phyloP scores from a whole-genome alignment of 2,797 vertebrate genomes.

The Alca torda region DNA sequence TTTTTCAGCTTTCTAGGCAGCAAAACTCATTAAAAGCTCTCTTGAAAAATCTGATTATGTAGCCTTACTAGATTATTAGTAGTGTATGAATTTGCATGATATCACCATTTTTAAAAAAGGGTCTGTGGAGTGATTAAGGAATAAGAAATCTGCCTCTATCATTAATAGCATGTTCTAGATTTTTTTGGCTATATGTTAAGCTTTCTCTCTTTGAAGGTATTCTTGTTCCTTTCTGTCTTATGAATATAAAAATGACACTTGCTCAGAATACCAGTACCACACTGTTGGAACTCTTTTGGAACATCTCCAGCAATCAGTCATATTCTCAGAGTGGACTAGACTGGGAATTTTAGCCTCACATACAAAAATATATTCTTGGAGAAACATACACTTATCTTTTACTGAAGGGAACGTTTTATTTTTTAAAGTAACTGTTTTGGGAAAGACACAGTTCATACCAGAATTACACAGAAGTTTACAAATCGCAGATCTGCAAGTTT shows the following conservation, averaged over 20 bases:
- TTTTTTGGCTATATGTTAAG: neutral
- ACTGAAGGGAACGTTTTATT: neutral
- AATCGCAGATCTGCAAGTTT: neutral
- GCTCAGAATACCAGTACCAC: neutral
- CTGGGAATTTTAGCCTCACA: neutral
- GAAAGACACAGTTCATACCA: neutral
- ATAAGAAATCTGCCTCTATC: neutral
- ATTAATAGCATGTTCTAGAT: neutral
- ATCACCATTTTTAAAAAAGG: neutral
- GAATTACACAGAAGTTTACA: neutral
- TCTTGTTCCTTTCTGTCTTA: neutral
- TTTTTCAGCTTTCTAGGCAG: neutral
- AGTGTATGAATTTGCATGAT: neutral
- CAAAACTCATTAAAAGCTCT: neutral
- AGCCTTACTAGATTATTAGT: neutral
- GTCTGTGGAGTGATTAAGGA: neutral
- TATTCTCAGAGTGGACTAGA: neutral
- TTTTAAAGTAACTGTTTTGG: neutral
- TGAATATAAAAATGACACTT: neutral
- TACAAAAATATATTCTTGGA: neutral
- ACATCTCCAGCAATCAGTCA: neutral
- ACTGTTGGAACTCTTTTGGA: neutral
- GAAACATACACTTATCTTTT: neutral
- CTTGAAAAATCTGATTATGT: neutral
- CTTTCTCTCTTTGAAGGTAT: neutral